Conservation (phyloP, 2,797 vertebrate genomes). For the Pseudochromis fuscus region DNA sequence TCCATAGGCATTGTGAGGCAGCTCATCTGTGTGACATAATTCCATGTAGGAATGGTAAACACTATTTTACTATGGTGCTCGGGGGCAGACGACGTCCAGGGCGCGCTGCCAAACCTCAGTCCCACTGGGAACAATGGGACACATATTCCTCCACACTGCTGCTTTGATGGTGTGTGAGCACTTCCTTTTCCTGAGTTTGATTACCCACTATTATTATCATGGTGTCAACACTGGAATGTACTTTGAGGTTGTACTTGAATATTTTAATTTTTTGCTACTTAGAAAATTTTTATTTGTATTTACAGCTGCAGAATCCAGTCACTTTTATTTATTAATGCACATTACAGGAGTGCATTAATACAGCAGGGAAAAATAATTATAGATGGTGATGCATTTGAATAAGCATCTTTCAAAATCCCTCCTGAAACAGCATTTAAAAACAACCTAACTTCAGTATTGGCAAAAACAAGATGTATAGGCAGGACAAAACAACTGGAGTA, state of each 20-base stretch:
- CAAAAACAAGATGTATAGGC: too few relatives aligned
- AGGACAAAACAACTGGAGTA: too few relatives aligned
- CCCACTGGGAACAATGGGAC: conserved; percentile 71
- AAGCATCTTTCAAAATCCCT: too few relatives aligned
- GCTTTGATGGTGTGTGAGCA: conserved; percentile 63
- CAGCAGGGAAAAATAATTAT: too few relatives aligned
- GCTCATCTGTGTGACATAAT: conserved; percentile 55
- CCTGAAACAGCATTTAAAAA: too few relatives aligned
- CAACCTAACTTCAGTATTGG: too few relatives aligned
- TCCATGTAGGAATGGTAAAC: conserved; percentile 65
- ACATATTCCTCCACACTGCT: conserved; percentile 60
- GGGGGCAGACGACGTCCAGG: conserved; percentile 58
- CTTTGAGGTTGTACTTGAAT: not conserved
- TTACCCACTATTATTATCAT: conserved; percentile 43
- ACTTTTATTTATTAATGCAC: too few relatives aligned
- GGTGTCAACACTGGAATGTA: conserved; percentile 28
- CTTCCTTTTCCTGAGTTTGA: conserved; percentile 58
- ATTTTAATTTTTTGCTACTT: not conserved
- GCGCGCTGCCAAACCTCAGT: conserved; percentile 69
- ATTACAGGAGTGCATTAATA: too few relatives aligned
- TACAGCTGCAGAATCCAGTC: too few relatives aligned
- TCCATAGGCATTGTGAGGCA: conserved; percentile 53
- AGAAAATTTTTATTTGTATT: too few relatives aligned
- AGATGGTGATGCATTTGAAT: too few relatives aligned
- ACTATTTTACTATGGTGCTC: conserved; percentile 53